phyloP scores from a whole-genome alignment of 2,797 vertebrate species.

The Hirundo rustica region DNA sequence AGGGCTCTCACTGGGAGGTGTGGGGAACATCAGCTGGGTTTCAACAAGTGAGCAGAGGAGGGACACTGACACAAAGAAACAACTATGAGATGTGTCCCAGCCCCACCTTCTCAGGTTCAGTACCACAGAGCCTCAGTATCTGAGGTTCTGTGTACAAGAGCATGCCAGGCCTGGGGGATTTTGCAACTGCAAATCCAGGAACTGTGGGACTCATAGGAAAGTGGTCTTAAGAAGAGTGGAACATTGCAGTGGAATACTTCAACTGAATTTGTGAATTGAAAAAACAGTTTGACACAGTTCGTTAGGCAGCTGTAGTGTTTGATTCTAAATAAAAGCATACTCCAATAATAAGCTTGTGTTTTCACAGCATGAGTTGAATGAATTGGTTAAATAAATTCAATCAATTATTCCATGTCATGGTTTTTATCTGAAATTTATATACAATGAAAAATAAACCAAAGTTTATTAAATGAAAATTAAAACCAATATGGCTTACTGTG shows the following conservation, averaged over 20 bases:
- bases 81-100: rapidly evolving
- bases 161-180: too few species aligned
- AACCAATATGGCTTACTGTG: not conserved
- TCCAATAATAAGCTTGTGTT: not conserved
- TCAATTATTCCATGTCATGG: not conserved
- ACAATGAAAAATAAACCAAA: not conserved
- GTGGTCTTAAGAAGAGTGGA: not conserved
- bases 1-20: not conserved
- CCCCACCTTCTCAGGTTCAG: not conserved
- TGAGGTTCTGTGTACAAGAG: not conserved
- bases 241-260: not conserved
- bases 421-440: slow-evolving; percentile 18
- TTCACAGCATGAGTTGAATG: slow-evolving; percentile 5
- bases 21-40: not conserved
- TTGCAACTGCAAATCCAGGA: not conserved
- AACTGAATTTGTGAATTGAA: not conserved
- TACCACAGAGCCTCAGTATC: rapidly evolving
- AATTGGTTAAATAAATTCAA: not conserved
- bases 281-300: not conserved
- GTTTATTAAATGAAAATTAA: slow-evolving; percentile 10
- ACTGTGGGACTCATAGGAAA: not conserved
- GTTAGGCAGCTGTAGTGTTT: not conserved
- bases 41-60: not conserved
- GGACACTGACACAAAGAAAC: not conserved
- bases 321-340: slow-evolving; percentile 17